phyloP scores from a whole-genome alignment of 1,140 invertebrate genomes.

The Cotesia chilonis region DNA sequence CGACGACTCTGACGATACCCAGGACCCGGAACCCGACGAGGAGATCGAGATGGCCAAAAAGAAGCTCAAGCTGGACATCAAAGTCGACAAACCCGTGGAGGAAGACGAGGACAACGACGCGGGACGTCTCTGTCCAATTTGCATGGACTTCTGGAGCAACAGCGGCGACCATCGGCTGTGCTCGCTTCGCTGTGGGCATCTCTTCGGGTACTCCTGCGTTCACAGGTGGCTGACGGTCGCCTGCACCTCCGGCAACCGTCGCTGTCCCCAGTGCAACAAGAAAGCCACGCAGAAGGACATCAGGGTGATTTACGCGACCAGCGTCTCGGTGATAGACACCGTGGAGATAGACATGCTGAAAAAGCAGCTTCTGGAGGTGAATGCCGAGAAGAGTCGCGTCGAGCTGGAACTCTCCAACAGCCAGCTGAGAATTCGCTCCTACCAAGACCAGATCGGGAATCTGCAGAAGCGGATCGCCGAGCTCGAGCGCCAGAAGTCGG shows the following conservation, averaged over 20 bases:
- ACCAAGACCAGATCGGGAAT: constrained; percentile 59
- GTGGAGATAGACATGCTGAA: constrained; percentile 70
- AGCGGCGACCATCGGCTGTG: constrained; percentile 85
- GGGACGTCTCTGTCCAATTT: constrained; percentile 84
- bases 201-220: constrained; percentile 88
- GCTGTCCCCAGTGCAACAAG: constrained; percentile 89
- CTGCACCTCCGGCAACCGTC: constrained; percentile 52
- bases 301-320: constrained; percentile 75
- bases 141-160: constrained; percentile 86
- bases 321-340: constrained; percentile 73
- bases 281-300: constrained; percentile 80
- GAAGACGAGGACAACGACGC: constrained; percentile 66
- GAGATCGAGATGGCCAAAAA: constrained; percentile 20
- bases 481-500: constrained; percentile 36
- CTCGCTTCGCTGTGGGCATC: constrained; percentile 87
- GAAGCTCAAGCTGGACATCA: constrained; percentile 13
- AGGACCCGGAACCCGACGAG: neutral
- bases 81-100: neutral
- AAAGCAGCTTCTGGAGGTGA: constrained; percentile 66
- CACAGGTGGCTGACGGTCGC: constrained; percentile 75
- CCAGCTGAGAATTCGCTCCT: constrained; percentile 60
- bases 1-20: constrained; percentile 6
- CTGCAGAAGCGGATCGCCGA: constrained; percentile 42
- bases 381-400: constrained; percentile 65
- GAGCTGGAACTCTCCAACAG: constrained; percentile 62